Conservation (phyloP, 2,113 vertebrate species). For the Piaya cayana region DNA sequence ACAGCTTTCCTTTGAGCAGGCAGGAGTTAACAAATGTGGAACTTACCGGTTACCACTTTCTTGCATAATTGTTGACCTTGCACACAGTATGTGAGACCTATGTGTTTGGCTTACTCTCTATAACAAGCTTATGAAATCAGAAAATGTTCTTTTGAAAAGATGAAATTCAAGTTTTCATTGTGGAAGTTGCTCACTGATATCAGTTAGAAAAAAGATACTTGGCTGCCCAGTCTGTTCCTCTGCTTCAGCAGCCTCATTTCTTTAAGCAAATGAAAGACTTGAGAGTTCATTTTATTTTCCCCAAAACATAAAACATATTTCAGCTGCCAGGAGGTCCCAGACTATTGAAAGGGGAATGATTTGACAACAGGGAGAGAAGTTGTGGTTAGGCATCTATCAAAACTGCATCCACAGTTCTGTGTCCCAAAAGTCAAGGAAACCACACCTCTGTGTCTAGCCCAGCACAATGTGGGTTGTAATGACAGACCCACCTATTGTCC, state of each 20-base stretch:
- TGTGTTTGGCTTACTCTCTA: not conserved
- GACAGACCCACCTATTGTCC: not conserved
- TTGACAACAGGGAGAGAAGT: not conserved
- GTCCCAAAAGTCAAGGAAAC: not conserved
- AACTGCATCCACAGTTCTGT: not conserved
- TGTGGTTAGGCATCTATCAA: not conserved
- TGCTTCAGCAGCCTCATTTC: not conserved
- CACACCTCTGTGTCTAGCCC: accelerated
- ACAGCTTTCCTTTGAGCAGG: not conserved
- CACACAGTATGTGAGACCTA: not conserved
- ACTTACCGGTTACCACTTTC: not conserved
- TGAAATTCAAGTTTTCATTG: not conserved
- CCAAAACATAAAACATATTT: not conserved
- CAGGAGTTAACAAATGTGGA: not conserved
- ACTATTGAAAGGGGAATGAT: not conserved
- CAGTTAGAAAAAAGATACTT: not conserved
- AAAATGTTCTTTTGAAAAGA: not conserved
- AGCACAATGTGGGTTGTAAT: accelerated
- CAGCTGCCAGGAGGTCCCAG: not conserved
- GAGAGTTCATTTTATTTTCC: not conserved
- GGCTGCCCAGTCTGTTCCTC: not conserved
- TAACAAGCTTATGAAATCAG: not conserved
- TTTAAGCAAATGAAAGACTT: not conserved
- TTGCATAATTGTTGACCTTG: not conserved
- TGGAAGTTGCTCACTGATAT: not conserved